These are phyloP conservation scores for Holacanthus passer DNA, from an alignment of 2,113 vertebrate species.

Conservation along the genomic window DNA sequence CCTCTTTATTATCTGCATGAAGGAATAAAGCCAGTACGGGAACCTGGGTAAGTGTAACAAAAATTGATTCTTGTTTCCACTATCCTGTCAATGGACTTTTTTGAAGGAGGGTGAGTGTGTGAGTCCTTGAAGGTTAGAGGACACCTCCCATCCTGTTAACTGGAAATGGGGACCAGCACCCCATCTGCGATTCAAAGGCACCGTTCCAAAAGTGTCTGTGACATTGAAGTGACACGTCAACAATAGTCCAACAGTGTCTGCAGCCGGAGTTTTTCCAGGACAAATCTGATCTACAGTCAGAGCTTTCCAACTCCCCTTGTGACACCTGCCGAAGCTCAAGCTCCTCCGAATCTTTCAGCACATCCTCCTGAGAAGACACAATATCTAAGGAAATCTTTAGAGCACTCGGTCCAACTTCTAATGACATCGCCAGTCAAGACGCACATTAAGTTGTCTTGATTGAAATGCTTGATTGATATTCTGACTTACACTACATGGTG, in stretches of 20 bases:
- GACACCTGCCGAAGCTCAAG: neutral
- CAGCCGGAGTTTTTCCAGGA: neutral
- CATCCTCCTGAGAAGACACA: neutral
- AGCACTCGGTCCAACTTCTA: neutral
- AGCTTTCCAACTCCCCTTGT: neutral
- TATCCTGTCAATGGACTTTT: neutral
- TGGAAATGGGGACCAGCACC: neutral
- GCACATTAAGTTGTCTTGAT: neutral
- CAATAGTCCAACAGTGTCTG: neutral
- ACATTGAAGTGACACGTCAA: neutral
- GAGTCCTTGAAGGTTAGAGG: neutral
- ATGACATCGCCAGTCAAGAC: neutral
- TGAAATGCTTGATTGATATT: neutral
- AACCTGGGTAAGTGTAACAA: neutral
- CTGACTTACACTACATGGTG: neutral
- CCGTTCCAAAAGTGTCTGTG: neutral
- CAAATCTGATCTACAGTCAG: neutral
- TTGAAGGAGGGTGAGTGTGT: neutral
- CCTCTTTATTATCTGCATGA: neutral
- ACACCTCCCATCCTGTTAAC: slow-evolving; percentile 5
- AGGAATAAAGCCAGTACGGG: neutral
- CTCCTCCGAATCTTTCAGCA: neutral
- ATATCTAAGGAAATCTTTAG: neutral
- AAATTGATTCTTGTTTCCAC: neutral
- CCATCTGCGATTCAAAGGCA: neutral